phyloP scores from a whole-genome alignment of 2,113 vertebrate species.

The Podiceps cristatus region DNA sequence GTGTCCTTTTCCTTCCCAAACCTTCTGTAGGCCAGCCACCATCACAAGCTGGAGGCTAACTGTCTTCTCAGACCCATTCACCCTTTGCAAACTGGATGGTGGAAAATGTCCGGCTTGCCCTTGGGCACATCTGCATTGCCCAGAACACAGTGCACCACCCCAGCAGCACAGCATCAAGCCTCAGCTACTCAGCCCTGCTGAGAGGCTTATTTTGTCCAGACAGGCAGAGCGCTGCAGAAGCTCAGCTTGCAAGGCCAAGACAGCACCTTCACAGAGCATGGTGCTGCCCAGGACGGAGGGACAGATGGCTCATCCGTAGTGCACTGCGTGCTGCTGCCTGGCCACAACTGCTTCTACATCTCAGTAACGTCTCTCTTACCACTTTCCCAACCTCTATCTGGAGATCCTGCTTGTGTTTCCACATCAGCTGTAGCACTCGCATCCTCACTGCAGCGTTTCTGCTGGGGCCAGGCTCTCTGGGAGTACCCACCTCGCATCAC shows the following conservation, averaged over 20 bases:
- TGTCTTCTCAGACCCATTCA: neutral
- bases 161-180: neutral
- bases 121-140: neutral
- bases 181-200: neutral
- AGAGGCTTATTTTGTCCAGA: neutral
- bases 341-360: neutral
- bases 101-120: neutral
- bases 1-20: neutral
- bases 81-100: neutral
- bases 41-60: neutral
- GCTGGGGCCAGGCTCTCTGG: neutral
- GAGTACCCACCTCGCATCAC: neutral
- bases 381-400: neutral
- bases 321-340: neutral
- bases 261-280: neutral
- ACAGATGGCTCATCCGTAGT: neutral
- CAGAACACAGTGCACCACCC: neutral
- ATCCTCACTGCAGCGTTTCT: fast-evolving
- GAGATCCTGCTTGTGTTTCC: neutral
- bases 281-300: neutral
- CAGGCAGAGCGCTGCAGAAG: neutral
- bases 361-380: neutral
- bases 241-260: neutral
- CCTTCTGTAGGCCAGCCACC: neutral
- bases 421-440: neutral